Base-by-base conservation (phyloP, 2,888 invertebrate genomes). In the Heliconius aoede region DNA sequence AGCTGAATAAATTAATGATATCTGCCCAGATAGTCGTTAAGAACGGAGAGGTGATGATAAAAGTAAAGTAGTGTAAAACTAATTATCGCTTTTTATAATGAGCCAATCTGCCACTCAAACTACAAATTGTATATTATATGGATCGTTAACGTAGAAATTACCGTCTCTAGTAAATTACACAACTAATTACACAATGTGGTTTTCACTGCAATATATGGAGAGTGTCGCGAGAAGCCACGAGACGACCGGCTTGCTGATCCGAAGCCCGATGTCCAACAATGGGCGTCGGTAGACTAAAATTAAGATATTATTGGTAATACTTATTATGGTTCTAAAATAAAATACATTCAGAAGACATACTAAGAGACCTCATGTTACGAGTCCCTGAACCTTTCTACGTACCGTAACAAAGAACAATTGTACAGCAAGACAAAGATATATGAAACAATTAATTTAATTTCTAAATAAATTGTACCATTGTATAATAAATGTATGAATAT, bases 351-450 rank as follows among this genome's bases (percentile, higher is more conserved):
- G 18, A 18, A 46, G 36, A 11, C 36, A 36, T 36, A 36, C 46
- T 3, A 18, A 30, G 30, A 62, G 18, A 30, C 30, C 9, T 26
- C 18, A 7, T 2, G 7, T 21, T 46, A 46, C 5, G 46, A 46
- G 18, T n/a, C 8, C 61, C 61, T 62, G 30, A 8, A 28, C 18
- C 18, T 13, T 60, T 21, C n/a, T 36, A 24, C 64, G 21, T 0
- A 13, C n/a, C n/a, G 36, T 24, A 64, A 64, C 64, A 64, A 64
- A 64, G 36, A 15, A 36, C 64, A 32, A 32, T 64, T 32, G 32
- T n/a, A 24, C 5, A 65, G 36, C 36, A 36, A 65, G 65, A 36
- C 36, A 65, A 65, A 24, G 13, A n/a, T 40, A 24, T 24, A 24
- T 64, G 32, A 24, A 36, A 36, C 24, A 36, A 65, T 36, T 62